Conservation (phyloP, 1,140 invertebrate species). For the Platorchestia sp. region DNA sequence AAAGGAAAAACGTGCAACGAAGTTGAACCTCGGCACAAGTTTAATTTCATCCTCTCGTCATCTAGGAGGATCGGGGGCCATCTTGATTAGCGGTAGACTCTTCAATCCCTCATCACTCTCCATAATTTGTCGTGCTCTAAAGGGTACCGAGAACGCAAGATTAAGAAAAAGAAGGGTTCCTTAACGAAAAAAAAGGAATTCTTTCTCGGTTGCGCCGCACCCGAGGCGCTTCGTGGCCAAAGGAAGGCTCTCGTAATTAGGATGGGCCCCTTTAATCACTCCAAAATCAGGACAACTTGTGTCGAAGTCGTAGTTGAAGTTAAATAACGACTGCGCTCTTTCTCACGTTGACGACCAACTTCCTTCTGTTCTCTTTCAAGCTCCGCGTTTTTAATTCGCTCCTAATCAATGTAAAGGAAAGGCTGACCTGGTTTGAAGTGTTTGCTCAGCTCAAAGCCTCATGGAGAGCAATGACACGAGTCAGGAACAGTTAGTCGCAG, state of each 20-base stretch:
- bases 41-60: slow-evolving; percentile 8
- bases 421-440: slow-evolving; percentile 3
- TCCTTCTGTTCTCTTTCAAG: neutral
- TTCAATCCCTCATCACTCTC: slow-evolving; percentile 14
- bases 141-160: slow-evolving; percentile 1
- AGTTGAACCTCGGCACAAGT: neutral
- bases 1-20: neutral
- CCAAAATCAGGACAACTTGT: slow-evolving; percentile 53
- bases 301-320: slow-evolving; percentile 41
- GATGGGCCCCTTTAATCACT: slow-evolving; percentile 51
- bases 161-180: slow-evolving; percentile 25
- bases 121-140: slow-evolving; percentile 9
- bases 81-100: slow-evolving; percentile 21
- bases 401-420: neutral
- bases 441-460: neutral
- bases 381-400: neutral
- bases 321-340: slow-evolving; percentile 11
- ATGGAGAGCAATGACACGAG: neutral
- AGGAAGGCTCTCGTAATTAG: slow-evolving; percentile 52
- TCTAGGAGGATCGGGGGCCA: neutral
- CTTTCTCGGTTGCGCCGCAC: slow-evolving; percentile 8
- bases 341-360: slow-evolving; percentile 34
- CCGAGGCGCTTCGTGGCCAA: slow-evolving; percentile 36
- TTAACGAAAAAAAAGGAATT: neutral
- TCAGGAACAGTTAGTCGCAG: neutral